Evolutionary conservation across 2,113 vertebrate genomes (phyloP).

Genomic region (Myotis brandtii): DNA sequence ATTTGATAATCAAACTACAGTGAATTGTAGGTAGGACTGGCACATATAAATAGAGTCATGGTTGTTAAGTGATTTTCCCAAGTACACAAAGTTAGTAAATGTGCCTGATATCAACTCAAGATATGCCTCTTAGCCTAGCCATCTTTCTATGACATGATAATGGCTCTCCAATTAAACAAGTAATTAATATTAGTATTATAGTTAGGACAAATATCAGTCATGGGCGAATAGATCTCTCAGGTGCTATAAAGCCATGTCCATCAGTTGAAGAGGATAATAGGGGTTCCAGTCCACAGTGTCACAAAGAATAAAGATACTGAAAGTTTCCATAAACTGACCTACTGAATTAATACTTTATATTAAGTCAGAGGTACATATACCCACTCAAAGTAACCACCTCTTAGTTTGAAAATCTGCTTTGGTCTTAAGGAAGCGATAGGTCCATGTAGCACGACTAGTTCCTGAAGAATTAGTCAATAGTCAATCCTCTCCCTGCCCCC

Average conservation of each 20-base stretch:
- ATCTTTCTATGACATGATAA: not conserved
- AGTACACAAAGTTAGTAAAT: slow-evolving; percentile 28
- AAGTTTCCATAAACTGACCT: not conserved
- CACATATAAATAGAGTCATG: not conserved
- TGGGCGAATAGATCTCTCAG: not conserved
- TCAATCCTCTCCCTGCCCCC: not conserved
- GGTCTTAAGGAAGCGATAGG: not conserved
- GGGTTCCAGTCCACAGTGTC: not conserved
- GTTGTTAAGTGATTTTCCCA: not conserved
- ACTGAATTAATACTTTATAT: not conserved
- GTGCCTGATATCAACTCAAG: not conserved
- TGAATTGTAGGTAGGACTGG: not conserved
- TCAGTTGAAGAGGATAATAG: not conserved
- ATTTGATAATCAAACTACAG: not conserved
- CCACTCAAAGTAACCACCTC: not conserved
- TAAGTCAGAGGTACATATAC: not conserved
- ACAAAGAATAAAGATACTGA: not conserved
- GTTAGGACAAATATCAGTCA: slow-evolving; percentile 28
- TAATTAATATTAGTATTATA: slow-evolving; percentile 20
- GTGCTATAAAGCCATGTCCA: not conserved
- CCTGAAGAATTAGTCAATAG: not conserved
- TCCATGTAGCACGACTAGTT: not conserved
- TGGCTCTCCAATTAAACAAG: slow-evolving; percentile 21
- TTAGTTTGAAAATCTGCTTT: not conserved
- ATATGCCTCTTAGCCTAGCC: not conserved